A percentile compares a stretch with the other conserved stretches of the same genome.
Evolutionary conservation across 2,113 vertebrate genomes (phyloP).

Genomic region (Vombatus ursinus): DNA sequence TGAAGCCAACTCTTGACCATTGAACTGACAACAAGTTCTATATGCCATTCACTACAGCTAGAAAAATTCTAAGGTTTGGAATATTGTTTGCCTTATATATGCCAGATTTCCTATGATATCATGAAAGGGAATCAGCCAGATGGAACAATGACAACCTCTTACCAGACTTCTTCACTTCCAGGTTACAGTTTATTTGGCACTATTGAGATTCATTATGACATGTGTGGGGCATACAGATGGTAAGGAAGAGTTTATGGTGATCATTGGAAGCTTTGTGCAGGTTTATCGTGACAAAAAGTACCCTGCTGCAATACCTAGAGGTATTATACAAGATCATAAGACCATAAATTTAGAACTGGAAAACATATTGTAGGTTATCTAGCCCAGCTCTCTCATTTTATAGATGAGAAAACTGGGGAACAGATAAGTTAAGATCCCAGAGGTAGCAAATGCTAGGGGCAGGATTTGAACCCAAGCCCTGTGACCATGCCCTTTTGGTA

Average conservation of each 20-base stretch:
- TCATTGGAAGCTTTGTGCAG: background rate
- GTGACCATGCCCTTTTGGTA: background rate
- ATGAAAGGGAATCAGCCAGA: constrained; percentile 82
- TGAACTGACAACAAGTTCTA: background rate
- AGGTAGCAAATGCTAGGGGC: background rate
- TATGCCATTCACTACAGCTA: background rate
- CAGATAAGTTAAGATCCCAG: background rate
- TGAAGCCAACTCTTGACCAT: background rate
- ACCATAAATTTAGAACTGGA: background rate
- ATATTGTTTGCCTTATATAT: constrained; percentile 77
- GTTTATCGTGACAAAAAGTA: background rate
- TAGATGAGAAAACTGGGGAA: background rate
- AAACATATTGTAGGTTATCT: background rate
- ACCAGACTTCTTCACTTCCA: rapidly evolving
- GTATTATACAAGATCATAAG: background rate
- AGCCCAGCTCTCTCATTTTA: background rate
- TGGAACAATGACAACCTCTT: background rate
- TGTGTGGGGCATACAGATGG: constrained; percentile 76
- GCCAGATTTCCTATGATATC: constrained; percentile 68
- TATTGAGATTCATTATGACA: constrained; percentile 70
- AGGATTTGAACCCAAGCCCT: background rate
- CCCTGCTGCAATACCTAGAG: background rate
- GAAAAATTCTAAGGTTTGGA: background rate
- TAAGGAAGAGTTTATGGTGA: constrained; percentile 64
- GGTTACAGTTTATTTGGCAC: constrained; percentile 60